These are phyloP conservation scores for Myzus persicae DNA, from an alignment of 1,140 invertebrate species.

Conservation along the genomic window DNA sequence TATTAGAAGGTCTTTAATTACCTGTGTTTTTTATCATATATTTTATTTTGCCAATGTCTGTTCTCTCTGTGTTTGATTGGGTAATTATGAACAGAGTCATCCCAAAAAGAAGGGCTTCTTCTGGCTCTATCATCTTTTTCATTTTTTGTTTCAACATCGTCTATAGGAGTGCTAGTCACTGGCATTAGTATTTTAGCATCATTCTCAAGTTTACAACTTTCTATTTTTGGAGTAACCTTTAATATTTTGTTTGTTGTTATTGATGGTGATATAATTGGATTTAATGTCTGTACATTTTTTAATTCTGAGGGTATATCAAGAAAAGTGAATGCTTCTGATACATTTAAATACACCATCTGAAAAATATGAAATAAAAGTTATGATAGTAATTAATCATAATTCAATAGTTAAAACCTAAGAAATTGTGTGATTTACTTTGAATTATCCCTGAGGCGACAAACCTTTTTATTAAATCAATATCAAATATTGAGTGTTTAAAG, in stretches of 20 bases:
- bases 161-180: constrained; percentile 50
- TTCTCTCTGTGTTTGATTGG: constrained; percentile 25
- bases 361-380: neutral
- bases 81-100: constrained; percentile 30
- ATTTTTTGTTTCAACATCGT: neutral
- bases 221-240: constrained; percentile 8
- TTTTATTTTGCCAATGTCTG: neutral
- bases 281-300: neutral
- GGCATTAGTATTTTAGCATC: neutral
- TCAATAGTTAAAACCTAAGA: too few species aligned
- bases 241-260: neutral
- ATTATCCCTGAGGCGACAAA: too few species aligned
- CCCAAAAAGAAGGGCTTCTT: constrained; percentile 48
- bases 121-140: constrained; percentile 28
- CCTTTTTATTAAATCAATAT: too few species aligned
- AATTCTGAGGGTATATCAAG: constrained; percentile 46
- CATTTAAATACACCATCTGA: constrained; percentile 32
- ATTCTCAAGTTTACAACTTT: neutral
- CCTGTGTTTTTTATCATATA: constrained; percentile 38
- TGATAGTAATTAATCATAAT: neutral
- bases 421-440: too few species aligned
- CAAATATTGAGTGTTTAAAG: too few species aligned
- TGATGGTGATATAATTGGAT: neutral
- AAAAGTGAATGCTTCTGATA: neutral
- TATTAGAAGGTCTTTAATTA: neutral